Evolutionary conservation across 2,113 vertebrate genomes (phyloP).

Genomic region (Leiothrix lutea): DNA sequence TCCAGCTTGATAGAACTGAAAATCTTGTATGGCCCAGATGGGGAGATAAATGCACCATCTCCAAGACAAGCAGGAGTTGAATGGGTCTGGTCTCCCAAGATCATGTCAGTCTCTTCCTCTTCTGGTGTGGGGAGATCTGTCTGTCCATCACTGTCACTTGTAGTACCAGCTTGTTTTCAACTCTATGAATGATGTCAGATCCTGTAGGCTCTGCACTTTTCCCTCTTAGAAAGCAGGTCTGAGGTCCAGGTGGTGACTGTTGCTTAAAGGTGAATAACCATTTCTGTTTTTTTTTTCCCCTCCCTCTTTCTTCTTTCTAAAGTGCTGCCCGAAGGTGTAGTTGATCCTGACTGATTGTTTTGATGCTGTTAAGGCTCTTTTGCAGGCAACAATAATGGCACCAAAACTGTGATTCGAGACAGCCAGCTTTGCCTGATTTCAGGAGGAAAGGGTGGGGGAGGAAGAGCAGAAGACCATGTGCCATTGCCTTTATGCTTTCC

Average conservation of each 20-base stretch:
- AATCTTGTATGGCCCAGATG: background rate
- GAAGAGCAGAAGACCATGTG: background rate
- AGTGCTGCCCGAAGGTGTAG: background rate
- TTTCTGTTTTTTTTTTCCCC: background rate
- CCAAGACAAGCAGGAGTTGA: background rate
- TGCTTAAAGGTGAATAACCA: background rate
- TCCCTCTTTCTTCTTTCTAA: background rate
- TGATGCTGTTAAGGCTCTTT: background rate
- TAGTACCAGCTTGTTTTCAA: background rate
- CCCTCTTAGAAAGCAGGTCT: background rate
- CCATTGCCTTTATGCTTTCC: background rate
- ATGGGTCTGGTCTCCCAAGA: background rate
- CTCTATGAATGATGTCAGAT: fast-evolving
- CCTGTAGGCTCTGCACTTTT: background rate
- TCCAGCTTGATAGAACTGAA: background rate
- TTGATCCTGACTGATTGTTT: background rate
- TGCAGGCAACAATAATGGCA: background rate
- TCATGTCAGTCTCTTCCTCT: fast-evolving
- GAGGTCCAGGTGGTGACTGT: background rate
- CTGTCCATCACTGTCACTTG: background rate
- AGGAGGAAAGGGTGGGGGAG: background rate
- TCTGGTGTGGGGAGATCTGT: background rate
- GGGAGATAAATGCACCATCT: background rate
- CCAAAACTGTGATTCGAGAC: background rate
- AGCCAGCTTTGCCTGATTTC: background rate